Conservation (phyloP, 2,113 vertebrate species). For the Boulengeromyrus knoepffleri region DNA sequence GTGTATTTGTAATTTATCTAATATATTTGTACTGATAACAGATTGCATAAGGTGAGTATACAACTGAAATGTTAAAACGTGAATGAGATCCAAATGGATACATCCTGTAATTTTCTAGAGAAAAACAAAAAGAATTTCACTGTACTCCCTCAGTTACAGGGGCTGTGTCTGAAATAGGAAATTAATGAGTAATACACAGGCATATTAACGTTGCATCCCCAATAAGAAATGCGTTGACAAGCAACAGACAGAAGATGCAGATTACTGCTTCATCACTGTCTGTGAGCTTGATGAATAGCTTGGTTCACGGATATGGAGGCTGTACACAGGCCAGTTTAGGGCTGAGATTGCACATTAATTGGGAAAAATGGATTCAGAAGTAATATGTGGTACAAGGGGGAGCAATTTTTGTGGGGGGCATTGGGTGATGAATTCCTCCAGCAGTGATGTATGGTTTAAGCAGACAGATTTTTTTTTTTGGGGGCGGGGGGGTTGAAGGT, state of each 20-base stretch:
- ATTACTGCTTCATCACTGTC: slow-evolving; percentile 64
- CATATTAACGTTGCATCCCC: slow-evolving; percentile 58
- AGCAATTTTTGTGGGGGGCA: not conserved
- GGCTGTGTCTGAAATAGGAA: slow-evolving; percentile 50
- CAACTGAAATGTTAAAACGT: not conserved
- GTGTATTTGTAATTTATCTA: not conserved
- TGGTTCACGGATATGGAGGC: slow-evolving; percentile 47
- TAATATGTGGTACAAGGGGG: not conserved
- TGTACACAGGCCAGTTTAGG: slow-evolving; percentile 54
- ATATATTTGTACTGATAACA: not conserved
- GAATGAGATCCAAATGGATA: not conserved
- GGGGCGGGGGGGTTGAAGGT: not conserved
- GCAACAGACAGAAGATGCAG: not conserved
- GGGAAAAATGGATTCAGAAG: slow-evolving; percentile 67
- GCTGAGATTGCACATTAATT: slow-evolving; percentile 70
- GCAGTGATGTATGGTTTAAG: not conserved
- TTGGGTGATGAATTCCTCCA: not conserved
- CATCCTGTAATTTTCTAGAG: not conserved
- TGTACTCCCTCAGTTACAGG: not conserved
- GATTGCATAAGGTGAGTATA: not conserved
- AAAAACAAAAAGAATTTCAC: slow-evolving; percentile 29
- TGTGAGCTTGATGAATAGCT: slow-evolving; percentile 70
- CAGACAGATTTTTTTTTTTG: not conserved
- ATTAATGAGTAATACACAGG: slow-evolving; percentile 51
- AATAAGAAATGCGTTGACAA: slow-evolving; percentile 58